Evolutionary conservation across 2,113 vertebrate genomes (phyloP), one percentile per base, ranked within the genome.

Genomic region (Ageneiosus marmoratus): DNA sequence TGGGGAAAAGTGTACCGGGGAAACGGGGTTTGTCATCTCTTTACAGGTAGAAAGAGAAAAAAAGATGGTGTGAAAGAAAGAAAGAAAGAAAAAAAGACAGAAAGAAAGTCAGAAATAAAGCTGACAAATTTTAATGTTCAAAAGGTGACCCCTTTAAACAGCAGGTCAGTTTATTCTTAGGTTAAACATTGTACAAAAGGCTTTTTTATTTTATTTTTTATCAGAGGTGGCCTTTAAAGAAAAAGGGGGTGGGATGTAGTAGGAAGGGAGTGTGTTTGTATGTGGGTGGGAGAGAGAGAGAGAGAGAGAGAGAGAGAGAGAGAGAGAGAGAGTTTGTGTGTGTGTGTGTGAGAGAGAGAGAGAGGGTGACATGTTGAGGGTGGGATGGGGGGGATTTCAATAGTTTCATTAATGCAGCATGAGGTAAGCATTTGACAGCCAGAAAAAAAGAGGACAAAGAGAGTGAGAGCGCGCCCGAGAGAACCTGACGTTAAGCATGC

Each of bases 1-100:
- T 92, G 93, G 92, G 93, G 93, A 92, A 95, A 95, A 95, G 94
- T 96, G 94, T 95, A 93, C 93, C 95, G 93, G 95, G 96, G 95
- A 96, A 97, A 96, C 95, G 85, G n/a, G 90, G 90, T 85, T 86
- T 89, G 87, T 88, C 79, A 46, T 81, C 51, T 86, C 65, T 60
- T 76, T 18, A 72, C 65, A 77, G 86, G 88, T 79, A 51, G 27
- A 32, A 8, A 16, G 46, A n/a, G n/a, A n/a, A n/a, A n/a, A n/a
- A n/a, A 16, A 22, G 72, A 76, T 5, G 37, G n/a, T n/a, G n/a
- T n/a, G n/a, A n/a, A 3, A 32, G 16, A 75, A 81, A 46, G 22
- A 2, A 27, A 6, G 67, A 84, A 51, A 87, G 81, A 60, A 79
- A 56, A 46, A 22, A n/a, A 11, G n/a, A 22, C 34, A 51, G 73